A percentile compares a stretch with the other conserved stretches of the same genome.
These are phyloP conservation scores for Apogon hyalosoma DNA, from an alignment of 2,797 vertebrate genomes.

Conservation along the genomic window DNA sequence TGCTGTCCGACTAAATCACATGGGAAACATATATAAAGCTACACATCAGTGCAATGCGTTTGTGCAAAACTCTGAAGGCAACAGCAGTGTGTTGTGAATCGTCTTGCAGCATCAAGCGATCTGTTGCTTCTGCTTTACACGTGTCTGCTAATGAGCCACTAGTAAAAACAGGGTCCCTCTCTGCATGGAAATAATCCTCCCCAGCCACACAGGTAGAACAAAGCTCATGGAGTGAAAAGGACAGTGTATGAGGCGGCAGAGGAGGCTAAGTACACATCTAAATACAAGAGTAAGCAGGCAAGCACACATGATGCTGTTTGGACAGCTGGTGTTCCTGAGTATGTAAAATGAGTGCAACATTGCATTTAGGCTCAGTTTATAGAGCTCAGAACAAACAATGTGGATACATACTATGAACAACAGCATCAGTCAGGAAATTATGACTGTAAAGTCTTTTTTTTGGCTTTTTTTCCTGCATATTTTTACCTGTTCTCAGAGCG, in stretches of 20 bases:
- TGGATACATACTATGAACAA: slow-evolving; percentile 31
- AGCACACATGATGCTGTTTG: slow-evolving; percentile 88
- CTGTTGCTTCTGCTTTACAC: slow-evolving; percentile 40
- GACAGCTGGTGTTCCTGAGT: slow-evolving; percentile 91
- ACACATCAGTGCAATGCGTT: slow-evolving; percentile 1
- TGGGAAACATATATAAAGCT: background rate
- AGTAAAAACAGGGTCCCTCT: slow-evolving; percentile 59
- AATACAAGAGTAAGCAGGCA: slow-evolving; percentile 84
- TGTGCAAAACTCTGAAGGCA: slow-evolving; percentile 42
- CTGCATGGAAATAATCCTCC: slow-evolving; percentile 73
- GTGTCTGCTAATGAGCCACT: slow-evolving; percentile 67
- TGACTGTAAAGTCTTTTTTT: slow-evolving; percentile 21
- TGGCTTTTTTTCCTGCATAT: slow-evolving; percentile 12
- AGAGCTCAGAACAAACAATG: slow-evolving; percentile 73
- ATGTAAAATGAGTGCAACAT: slow-evolving; percentile 84
- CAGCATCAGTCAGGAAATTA: slow-evolving; percentile 53
- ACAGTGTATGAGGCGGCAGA: slow-evolving; percentile 81
- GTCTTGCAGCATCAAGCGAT: slow-evolving; percentile 47
- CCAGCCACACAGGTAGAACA: slow-evolving; percentile 82
- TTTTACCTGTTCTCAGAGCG: slow-evolving; percentile 50
- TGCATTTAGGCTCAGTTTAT: slow-evolving; percentile 69
- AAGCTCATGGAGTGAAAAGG: slow-evolving; percentile 83
- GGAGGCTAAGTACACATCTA: slow-evolving; percentile 90
- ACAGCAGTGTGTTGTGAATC: slow-evolving; percentile 44
- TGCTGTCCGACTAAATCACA: slow-evolving; percentile 1